These are phyloP conservation scores for Mustela erminea DNA, from an alignment of 2,797 vertebrate genomes.

Conservation along the genomic window DNA sequence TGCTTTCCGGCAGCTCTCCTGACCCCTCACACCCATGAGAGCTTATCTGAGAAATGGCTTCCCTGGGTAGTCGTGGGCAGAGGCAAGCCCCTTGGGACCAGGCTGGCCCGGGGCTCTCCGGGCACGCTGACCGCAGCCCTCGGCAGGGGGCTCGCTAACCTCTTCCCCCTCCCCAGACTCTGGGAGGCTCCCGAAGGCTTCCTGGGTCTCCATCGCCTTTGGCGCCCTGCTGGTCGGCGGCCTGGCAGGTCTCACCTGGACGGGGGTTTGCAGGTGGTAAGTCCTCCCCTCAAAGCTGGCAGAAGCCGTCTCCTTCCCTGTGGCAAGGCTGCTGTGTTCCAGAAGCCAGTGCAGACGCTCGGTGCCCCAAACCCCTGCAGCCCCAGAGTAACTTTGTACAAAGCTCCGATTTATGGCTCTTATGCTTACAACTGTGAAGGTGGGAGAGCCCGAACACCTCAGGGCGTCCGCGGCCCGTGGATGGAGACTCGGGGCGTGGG, in stretches of 20 bases:
- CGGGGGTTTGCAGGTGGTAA: constrained; percentile 75
- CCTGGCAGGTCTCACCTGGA: constrained; percentile 73
- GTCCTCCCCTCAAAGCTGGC: not conserved
- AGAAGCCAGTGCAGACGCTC: no score
- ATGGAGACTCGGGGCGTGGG: not conserved
- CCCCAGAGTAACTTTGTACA: not conserved
- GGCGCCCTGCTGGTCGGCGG: constrained; percentile 45
- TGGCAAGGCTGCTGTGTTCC: not conserved
- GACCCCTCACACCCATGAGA: fast-evolving
- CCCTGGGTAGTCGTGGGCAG: fast-evolving
- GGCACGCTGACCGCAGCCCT: fast-evolving
- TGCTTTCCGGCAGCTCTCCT: not conserved
- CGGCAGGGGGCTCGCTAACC: fast-evolving
- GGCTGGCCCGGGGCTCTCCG: not conserved
- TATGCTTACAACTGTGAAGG: not conserved
- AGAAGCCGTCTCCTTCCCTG: not conserved
- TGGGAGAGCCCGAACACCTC: fast-evolving
- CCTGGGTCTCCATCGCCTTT: constrained; percentile 79
- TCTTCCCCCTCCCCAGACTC: constrained; percentile 65
- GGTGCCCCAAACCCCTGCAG: not conserved
- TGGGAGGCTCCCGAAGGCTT: constrained; percentile 72
- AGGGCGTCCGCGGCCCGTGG: no score
- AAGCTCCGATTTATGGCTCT: not conserved
- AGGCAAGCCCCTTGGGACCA: not conserved
- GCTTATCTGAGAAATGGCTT: not conserved